Conservation (phyloP, 2,113 vertebrate genomes). For the Chinchilla lanigera region DNA sequence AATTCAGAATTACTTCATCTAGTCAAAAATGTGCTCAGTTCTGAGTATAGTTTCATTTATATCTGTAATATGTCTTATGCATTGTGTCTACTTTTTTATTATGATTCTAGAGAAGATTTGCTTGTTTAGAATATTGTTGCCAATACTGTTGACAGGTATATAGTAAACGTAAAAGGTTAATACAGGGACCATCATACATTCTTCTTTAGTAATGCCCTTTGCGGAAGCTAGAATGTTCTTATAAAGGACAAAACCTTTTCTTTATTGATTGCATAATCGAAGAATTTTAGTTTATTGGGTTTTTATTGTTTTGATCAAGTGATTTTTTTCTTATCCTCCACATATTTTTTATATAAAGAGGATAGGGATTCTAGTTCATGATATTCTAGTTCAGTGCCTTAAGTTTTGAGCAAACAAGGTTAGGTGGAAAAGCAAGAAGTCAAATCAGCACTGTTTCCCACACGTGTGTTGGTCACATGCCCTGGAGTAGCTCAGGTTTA, state of each 20-base stretch:
- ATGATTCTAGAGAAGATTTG: not conserved
- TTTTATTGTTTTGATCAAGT: not conserved
- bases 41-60: not conserved
- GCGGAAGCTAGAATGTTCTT: not conserved
- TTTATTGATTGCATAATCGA: not conserved
- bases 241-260: not conserved
- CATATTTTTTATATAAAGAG: not conserved
- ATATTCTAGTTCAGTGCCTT: not conserved
- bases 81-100: not conserved
- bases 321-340: not conserved
- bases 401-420: not conserved
- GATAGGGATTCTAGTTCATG: not conserved
- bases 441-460: not conserved
- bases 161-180: not conserved
- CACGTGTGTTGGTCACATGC: accelerated
- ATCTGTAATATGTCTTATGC: not conserved
- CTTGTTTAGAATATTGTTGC: not conserved
- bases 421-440: not conserved
- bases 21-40: not conserved
- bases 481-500: not conserved
- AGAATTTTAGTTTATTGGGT: not conserved
- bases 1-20: not conserved
- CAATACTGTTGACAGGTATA: not conserved
- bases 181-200: accelerated
- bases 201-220: not conserved